A percentile compares a stretch with the other conserved stretches of the same genome.
These are phyloP conservation scores for Callimorpha dominula DNA, from an alignment of 2,888 invertebrate species.

Conservation along the genomic window DNA sequence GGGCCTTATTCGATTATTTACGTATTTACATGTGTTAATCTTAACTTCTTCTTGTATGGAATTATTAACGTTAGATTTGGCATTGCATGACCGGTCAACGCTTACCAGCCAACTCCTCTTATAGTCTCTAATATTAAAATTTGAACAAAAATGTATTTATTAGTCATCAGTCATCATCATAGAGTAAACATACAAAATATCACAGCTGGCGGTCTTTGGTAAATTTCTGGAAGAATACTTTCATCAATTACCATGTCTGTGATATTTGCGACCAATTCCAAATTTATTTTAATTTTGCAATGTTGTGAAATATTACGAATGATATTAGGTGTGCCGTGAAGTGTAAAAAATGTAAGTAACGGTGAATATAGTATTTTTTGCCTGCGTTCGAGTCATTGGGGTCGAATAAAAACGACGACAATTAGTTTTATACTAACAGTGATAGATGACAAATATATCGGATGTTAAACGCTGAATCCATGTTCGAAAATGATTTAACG, in stretches of 20 bases:
- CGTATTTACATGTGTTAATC: neutral
- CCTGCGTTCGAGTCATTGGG: neutral
- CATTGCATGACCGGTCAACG: no score
- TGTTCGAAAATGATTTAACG: neutral
- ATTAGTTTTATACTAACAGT: neutral
- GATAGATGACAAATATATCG: neutral
- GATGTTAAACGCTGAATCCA: neutral
- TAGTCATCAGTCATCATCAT: neutral
- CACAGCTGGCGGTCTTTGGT: no score
- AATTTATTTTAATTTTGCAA: neutral
- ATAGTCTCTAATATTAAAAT: no score
- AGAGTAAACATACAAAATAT: no score
- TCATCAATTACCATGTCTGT: neutral
- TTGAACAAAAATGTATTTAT: no score
- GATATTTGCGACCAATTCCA: neutral
- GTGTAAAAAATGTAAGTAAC: constrained; percentile 1
- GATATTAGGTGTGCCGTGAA: neutral
- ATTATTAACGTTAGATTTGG: no score
- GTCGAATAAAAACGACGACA: neutral
- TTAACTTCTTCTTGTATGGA: no score
- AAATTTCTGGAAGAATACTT: neutral
- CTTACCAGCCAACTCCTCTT: neutral
- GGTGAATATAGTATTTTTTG: constrained; percentile 1
- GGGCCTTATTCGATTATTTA: neutral
- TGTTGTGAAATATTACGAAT: neutral